Evolutionary conservation across 30 jellyfish, hydroid and myxozoan species (phyloP).

Genomic region (Chrysaora quinquecirrha): DNA sequence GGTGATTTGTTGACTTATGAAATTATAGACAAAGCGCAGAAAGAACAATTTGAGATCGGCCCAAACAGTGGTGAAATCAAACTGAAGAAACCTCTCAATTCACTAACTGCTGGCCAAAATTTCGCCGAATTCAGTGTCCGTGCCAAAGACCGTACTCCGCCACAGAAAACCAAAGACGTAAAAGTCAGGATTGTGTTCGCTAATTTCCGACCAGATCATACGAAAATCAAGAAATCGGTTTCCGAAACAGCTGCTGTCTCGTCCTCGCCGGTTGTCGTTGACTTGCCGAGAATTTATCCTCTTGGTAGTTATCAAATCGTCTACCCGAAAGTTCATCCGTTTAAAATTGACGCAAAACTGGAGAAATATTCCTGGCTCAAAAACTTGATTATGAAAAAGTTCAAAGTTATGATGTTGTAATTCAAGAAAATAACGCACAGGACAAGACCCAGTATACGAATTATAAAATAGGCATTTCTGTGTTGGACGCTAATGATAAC

Average conservation of each 20-base stretch:
- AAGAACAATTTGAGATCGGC: conserved; percentile 70
- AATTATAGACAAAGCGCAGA: conserved; percentile 62
- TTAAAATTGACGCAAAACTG: conserved; percentile 63
- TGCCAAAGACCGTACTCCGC: conserved; percentile 87
- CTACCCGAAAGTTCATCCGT: conserved; percentile 86
- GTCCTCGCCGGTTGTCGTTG: conserved; percentile 53
- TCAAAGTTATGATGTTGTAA: conserved; percentile 61
- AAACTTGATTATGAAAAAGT: conserved; percentile 74
- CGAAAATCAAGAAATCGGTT: conserved; percentile 42
- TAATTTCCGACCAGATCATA: conserved; percentile 83
- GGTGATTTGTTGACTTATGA: conserved; percentile 81
- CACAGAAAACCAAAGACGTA: conserved; percentile 30
- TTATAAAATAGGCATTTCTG: conserved; percentile 72
- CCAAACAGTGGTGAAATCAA: conserved; percentile 68
- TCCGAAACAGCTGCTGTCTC: conserved; percentile 67
- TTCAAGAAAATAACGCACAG: conserved; percentile 73
- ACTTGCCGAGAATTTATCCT: conserved; percentile 75
- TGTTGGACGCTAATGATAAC: conserved; percentile 85
- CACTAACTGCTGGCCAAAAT: conserved; percentile 60
- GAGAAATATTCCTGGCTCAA: conserved; percentile 56
- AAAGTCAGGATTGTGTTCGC: conserved; percentile 79
- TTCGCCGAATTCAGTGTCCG: conserved; percentile 73
- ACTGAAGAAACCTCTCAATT: conserved; percentile 52
- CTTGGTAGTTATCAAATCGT: conserved; percentile 74
- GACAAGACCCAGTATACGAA: conserved; percentile 58